Base-by-base conservation (phyloP, 2,888 invertebrate species). In the Rhimphoctona megacephalus region DNA sequence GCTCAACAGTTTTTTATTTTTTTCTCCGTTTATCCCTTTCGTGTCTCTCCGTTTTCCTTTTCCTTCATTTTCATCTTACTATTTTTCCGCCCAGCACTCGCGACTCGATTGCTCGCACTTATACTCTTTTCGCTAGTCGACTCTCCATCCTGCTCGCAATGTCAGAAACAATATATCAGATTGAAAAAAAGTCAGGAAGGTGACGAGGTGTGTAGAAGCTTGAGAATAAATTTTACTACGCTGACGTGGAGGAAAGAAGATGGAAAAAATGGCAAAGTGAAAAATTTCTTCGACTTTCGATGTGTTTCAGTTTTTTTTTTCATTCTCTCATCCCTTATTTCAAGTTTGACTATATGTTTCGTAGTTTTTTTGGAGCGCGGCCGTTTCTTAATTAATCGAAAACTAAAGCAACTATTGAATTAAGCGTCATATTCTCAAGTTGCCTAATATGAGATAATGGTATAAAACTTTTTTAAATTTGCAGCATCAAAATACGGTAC, bases 141-240 rank as follows among this genome's bases (percentile, higher is more conserved):
- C 66, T 49, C 49, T 57, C 67, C 79, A 14, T 25, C 33, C 69
- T 85, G 69, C 76, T 52, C 33, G 64, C 76, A 79, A 85, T 78
- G 87, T 80, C 86, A 67, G 88, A 87, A 88, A 80, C 89, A 80
- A 89, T 90, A 86, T 88, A 88, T 90, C 88, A 88, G 84, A 43
- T 78, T 49, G 43, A 69, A 67, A 72, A 64, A 64, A 52, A 64
- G 49, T 33, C 30, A 43, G 46, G 30, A 30, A 43, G 61, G 25
- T 61, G 61, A 57, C 43, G 7, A 25, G 76, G 43, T 30, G 43
- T 22, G 72, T 30, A 30, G 5, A 39, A n/a, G 7, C 33, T 6
- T 11, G n/a, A 49, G 67, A 36, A 54, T 54, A 67, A 25, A 25
- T 25, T 70, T 43, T 14, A 22, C n/a, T 4, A 30, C 57, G 11